phyloP scores from a whole-genome alignment of 1,140 invertebrate genomes.

The Zaprionus capensis region DNA sequence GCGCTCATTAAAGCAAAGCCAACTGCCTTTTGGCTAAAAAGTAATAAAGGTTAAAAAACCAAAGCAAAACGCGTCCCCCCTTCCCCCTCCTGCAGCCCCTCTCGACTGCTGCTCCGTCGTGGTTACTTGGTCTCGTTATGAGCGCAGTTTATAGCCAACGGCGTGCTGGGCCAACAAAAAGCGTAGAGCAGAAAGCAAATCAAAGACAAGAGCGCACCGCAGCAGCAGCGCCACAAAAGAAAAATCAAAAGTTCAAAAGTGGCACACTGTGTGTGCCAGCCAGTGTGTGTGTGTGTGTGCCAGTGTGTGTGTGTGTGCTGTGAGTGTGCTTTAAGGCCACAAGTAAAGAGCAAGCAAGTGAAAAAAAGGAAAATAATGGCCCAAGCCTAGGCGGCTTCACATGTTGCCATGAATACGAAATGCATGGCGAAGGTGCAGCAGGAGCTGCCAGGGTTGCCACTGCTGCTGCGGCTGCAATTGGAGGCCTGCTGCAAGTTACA shows the following conservation, averaged over 20 bases:
- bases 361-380: slow-evolving; percentile 21
- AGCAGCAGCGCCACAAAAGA: slow-evolving; percentile 59
- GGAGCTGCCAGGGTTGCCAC: neutral
- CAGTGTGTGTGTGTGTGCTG: slow-evolving; percentile 11
- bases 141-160: slow-evolving; percentile 41
- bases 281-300: slow-evolving; percentile 14
- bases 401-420: slow-evolving; percentile 75
- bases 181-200: slow-evolving; percentile 45
- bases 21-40: slow-evolving; percentile 66
- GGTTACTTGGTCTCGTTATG: slow-evolving; percentile 47
- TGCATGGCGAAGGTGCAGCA: slow-evolving; percentile 49
- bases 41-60: slow-evolving; percentile 74
- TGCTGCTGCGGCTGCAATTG: slow-evolving; percentile 11
- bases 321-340: slow-evolving; percentile 17
- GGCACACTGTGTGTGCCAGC: slow-evolving; percentile 32
- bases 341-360: slow-evolving; percentile 1
- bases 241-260: slow-evolving; percentile 68
- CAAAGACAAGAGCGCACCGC: slow-evolving; percentile 70
- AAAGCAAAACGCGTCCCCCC: slow-evolving; percentile 29
- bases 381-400: slow-evolving; percentile 16
- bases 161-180: slow-evolving; percentile 34
- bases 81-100: neutral
- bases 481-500: slow-evolving; percentile 43
- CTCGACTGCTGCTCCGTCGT: neutral
- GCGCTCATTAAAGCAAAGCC: slow-evolving; percentile 77